Percentiles rank a stretch among this genome's conserved stretches.
Conservation (phyloP, 2,797 vertebrate genomes). For the Enteromius mattozi region DNA sequence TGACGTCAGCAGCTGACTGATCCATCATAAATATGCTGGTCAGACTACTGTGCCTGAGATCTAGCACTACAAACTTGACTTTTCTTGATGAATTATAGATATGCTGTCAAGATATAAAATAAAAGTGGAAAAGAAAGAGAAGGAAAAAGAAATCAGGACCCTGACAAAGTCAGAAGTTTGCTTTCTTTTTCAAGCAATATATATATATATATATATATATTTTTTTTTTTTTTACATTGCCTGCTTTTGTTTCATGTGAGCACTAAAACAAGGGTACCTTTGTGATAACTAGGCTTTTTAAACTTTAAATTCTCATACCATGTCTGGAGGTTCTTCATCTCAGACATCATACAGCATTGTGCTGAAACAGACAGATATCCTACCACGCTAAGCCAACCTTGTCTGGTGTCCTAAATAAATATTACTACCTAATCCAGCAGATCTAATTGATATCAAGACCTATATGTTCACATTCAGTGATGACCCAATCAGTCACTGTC, state of each 20-base stretch:
- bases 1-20: slow-evolving; percentile 58
- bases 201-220: not conserved
- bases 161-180: slow-evolving; percentile 54
- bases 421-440: slow-evolving; percentile 15
- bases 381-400: slow-evolving; percentile 18
- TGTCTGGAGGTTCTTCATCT: not conserved
- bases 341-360: not conserved
- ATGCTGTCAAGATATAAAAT: slow-evolving; percentile 62
- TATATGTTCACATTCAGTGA: not conserved
- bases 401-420: slow-evolving; percentile 29
- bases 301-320: slow-evolving; percentile 12
- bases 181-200: slow-evolving; percentile 44
- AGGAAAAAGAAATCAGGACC: slow-evolving; percentile 51
- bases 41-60: slow-evolving; percentile 56
- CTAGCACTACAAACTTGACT: slow-evolving; percentile 61
- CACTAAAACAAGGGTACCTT: slow-evolving; percentile 28
- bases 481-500: not conserved
- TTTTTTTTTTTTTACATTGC: not conserved
- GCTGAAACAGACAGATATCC: slow-evolving; percentile 14
- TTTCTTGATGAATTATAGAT: slow-evolving; percentile 68
- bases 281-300: slow-evolving; percentile 44
- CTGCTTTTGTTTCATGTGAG: slow-evolving; percentile 27
- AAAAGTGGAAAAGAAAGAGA: slow-evolving; percentile 44
- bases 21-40: slow-evolving; percentile 59
- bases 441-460: slow-evolving; percentile 24